Percentiles rank a stretch among this genome's conserved stretches.
phyloP scores from a whole-genome alignment of 2,113 vertebrate species.

The Paramormyrops kingsleyae region DNA sequence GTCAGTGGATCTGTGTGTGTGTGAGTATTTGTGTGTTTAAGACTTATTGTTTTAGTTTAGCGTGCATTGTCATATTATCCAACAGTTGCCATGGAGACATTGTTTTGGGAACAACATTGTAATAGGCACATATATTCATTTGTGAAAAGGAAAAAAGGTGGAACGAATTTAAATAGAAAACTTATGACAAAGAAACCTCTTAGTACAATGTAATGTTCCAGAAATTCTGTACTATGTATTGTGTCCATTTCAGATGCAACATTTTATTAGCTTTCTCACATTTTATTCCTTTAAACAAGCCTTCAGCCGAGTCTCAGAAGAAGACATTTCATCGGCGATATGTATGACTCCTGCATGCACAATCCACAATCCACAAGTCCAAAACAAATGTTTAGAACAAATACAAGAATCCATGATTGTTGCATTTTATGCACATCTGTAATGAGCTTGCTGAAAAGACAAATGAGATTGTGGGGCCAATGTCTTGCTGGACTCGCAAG shows the following conservation, averaged over 20 bases:
- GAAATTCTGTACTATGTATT: background rate
- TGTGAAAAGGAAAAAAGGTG: background rate
- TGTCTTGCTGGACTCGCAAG: background rate
- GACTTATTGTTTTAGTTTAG: background rate
- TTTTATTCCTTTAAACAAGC: background rate
- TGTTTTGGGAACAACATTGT: background rate
- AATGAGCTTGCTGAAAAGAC: background rate
- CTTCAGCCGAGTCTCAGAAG: background rate
- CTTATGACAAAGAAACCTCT: background rate
- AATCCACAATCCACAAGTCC: background rate
- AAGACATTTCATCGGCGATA: background rate
- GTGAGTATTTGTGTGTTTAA: background rate
- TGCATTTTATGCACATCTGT: background rate
- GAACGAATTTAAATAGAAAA: too few relatives aligned
- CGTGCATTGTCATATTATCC: background rate
- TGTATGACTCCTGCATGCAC: background rate
- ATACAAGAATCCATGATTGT: background rate
- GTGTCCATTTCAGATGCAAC: background rate
- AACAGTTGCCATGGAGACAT: background rate
- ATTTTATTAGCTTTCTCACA: background rate
- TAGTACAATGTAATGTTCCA: background rate
- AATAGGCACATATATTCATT: background rate
- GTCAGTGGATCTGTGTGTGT: background rate
- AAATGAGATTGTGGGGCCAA: background rate
- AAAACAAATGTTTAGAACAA: background rate